A percentile compares a stretch with the other conserved stretches of the same genome.
Evolutionary conservation across 2,113 vertebrate genomes (phyloP).

Genomic region (Nesogale talazaci): DNA sequence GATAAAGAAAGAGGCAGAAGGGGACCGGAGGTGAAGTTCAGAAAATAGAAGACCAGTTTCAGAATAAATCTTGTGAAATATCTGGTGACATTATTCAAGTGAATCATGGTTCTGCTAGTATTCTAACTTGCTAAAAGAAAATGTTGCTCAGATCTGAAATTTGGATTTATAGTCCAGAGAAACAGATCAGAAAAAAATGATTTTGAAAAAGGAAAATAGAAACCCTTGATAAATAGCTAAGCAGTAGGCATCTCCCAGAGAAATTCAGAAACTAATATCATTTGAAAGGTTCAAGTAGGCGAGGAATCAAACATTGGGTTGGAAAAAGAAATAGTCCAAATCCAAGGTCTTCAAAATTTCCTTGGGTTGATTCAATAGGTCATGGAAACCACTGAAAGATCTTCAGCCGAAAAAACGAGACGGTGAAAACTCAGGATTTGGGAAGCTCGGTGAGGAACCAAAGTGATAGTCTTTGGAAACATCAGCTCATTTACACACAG

Average conservation of each 20-base stretch:
- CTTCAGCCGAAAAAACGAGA: background rate
- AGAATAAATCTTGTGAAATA: no score
- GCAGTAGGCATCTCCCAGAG: background rate
- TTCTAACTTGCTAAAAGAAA: no score
- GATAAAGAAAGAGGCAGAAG: background rate
- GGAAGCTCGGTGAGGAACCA: background rate
- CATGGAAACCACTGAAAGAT: background rate
- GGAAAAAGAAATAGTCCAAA: background rate
- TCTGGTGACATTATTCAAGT: no score
- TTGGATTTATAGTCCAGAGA: no score
- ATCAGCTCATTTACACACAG: background rate
- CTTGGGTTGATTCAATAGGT: background rate
- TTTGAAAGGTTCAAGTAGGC: background rate
- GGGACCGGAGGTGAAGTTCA: background rate
- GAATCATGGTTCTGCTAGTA: no score
- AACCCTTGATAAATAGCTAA: background rate
- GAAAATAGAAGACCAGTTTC: background rate
- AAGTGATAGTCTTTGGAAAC: rapidly evolving
- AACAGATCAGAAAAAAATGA: no score
- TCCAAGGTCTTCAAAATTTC: background rate
- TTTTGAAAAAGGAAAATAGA: background rate
- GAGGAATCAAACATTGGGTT: background rate
- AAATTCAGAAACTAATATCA: background rate
- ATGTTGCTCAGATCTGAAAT: no score
- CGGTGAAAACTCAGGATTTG: background rate